Percentiles rank a stretch among this genome's conserved stretches.
phyloP scores from a whole-genome alignment of 2,113 vertebrate genomes.

The Triplophysa dalaica region DNA sequence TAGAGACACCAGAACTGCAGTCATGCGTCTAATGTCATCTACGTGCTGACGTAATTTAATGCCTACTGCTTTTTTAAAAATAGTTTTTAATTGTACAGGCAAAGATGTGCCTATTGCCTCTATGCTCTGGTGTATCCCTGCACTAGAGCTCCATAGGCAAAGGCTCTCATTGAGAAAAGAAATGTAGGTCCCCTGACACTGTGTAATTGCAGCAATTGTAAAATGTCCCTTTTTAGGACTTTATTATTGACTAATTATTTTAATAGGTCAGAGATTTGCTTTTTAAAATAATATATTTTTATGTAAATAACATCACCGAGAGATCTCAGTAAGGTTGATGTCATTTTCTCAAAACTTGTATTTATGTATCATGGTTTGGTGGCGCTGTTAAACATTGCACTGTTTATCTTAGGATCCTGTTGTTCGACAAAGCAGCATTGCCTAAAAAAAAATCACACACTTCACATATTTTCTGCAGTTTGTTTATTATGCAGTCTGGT shows the following conservation, averaged over 20 bases:
- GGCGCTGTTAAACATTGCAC: neutral
- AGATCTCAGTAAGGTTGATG: too few relatives aligned
- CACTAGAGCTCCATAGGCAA: neutral
- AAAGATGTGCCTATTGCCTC: neutral
- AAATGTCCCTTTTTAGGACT: neutral
- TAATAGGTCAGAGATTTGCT: neutral
- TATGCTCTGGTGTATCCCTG: neutral
- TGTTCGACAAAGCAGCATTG: too few relatives aligned
- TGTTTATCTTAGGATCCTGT: neutral
- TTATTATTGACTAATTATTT: neutral
- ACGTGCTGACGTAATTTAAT: neutral
- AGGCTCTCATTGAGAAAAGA: constrained; percentile 17
- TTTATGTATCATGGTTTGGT: too few relatives aligned
- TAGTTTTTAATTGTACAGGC: constrained; percentile 10
- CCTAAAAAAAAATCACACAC: too few relatives aligned
- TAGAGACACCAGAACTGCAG: neutral
- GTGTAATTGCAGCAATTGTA: constrained; percentile 10
- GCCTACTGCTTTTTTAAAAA: neutral
- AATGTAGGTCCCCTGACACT: neutral
- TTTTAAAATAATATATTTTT: neutral
- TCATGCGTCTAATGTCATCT: neutral
- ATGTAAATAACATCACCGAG: neutral
- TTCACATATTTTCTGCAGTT: too few relatives aligned
- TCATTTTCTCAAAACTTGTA: too few relatives aligned
- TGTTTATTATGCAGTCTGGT: neutral